A percentile compares a stretch with the other conserved stretches of the same genome.
phyloP scores from a whole-genome alignment of 2,888 invertebrate genomes.

The Carcina quercana region DNA sequence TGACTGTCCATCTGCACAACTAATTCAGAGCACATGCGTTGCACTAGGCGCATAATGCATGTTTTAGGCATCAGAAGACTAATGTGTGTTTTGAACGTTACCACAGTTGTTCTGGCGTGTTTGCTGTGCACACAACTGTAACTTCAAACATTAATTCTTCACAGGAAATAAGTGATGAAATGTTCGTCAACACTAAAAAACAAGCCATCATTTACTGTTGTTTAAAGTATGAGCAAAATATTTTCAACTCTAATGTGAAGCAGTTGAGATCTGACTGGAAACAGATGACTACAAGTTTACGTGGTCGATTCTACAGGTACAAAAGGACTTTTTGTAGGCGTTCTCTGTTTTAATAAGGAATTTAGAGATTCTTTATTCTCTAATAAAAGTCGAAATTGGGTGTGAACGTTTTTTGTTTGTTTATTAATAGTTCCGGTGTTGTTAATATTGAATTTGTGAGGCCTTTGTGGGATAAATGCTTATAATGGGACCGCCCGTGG shows the following conservation, averaged over 20 bases:
- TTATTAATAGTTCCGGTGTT: conserved; percentile 33
- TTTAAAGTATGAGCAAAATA: background rate
- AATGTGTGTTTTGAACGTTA: conserved; percentile 27
- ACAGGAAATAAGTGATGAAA: conserved; percentile 44
- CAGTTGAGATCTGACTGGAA: background rate
- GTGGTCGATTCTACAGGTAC: conserved; percentile 25
- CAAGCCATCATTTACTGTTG: conserved; percentile 15
- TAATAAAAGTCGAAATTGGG: conserved; percentile 46
- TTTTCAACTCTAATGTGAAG: conserved; percentile 19
- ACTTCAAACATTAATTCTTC: conserved; percentile 45
- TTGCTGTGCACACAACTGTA: conserved; percentile 38
- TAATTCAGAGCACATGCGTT: conserved; percentile 8
- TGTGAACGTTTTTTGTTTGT: conserved; percentile 50
- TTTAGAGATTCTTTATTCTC: conserved; percentile 38
- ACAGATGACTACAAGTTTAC: conserved; percentile 1
- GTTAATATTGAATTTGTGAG: conserved; percentile 37
- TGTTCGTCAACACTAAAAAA: conserved; percentile 36
- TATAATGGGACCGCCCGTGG: conserved; percentile 12
- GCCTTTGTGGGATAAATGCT: conserved; percentile 22
- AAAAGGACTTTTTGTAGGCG: conserved; percentile 38
- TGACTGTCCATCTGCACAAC: conserved; percentile 8
- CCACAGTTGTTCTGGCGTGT: conserved; percentile 31
- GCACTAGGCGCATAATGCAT: conserved; percentile 3
- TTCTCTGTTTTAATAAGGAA: conserved; percentile 53
- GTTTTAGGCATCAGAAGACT: conserved; percentile 16